phyloP scores from a whole-genome alignment of 2,113 vertebrate species.

The Apistogramma diplotaenia region DNA sequence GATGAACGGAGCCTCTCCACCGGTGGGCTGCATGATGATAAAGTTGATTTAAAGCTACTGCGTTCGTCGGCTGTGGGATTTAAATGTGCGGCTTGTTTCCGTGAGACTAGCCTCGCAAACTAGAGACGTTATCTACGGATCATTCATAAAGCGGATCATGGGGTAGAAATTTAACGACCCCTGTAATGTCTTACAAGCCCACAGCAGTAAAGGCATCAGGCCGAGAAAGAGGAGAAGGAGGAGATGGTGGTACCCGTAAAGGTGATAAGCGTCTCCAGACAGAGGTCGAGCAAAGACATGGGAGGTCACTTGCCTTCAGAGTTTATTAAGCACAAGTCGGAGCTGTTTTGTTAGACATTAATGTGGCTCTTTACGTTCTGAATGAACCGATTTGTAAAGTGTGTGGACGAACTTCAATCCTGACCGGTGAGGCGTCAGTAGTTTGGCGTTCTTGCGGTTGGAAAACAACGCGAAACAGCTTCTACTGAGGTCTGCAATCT shows the following conservation, averaged over 20 bases:
- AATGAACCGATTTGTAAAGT: not conserved
- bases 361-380: not conserved
- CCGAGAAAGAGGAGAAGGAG: not conserved
- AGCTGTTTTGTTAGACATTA: not conserved
- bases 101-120: not conserved
- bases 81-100: slow-evolving; percentile 38
- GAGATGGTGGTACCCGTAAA: slow-evolving; percentile 17
- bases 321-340: slow-evolving; percentile 29
- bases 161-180: slow-evolving; percentile 34
- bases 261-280: slow-evolving; percentile 40
- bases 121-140: slow-evolving; percentile 34
- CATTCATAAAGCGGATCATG: slow-evolving; percentile 40
- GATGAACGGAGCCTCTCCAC: not conserved
- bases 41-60: slow-evolving; percentile 63
- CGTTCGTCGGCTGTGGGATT: slow-evolving; percentile 31
- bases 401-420: slow-evolving; percentile 21
- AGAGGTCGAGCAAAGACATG: slow-evolving; percentile 53
- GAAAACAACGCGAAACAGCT: not conserved
- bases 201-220: slow-evolving; percentile 7
- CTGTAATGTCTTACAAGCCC: slow-evolving; percentile 18
- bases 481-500: not conserved
- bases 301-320: slow-evolving; percentile 53
- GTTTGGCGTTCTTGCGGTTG: not conserved
- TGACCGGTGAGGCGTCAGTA: not conserved
- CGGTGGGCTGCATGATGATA: slow-evolving; percentile 3